Conservation (phyloP, 2,888 invertebrate genomes). For the Anarsia innoxiella region DNA sequence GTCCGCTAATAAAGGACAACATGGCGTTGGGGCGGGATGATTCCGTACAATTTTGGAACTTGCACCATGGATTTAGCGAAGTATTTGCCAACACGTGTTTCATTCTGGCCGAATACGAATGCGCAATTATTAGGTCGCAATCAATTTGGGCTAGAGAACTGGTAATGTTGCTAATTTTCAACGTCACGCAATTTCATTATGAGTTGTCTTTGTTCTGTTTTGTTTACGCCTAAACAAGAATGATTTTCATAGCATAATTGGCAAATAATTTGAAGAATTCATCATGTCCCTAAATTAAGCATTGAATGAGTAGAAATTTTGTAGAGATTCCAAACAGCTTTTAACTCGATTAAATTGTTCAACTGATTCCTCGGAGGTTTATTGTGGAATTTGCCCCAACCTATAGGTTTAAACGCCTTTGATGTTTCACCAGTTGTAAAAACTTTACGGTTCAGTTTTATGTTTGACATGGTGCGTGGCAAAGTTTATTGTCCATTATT, state of each 20-base stretch:
- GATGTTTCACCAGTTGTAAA: constrained; percentile 45
- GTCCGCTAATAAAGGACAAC: constrained; percentile 52
- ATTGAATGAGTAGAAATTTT: constrained; percentile 2
- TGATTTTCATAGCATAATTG: too few species aligned
- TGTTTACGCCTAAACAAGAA: constrained; percentile 2
- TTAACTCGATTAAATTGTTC: constrained; percentile 12
- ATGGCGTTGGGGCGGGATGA: constrained; percentile 26
- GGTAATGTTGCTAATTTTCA: constrained; percentile 43
- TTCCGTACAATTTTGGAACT: constrained; percentile 29
- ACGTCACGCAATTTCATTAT: constrained; percentile 28
- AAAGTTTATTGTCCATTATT: constrained; percentile 35
- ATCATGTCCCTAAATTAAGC: constrained; percentile 3
- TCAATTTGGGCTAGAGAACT: constrained; percentile 36
- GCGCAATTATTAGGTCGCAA: constrained; percentile 32
- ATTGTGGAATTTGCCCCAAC: constrained; percentile 25
- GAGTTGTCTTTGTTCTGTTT: constrained; percentile 8
- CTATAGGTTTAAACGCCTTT: constrained; percentile 37
- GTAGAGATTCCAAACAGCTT: constrained; percentile 6
- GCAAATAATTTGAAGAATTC: too few species aligned
- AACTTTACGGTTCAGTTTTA: constrained; percentile 42
- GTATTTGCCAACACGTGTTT: constrained; percentile 23
- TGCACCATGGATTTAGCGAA: constrained; percentile 24
- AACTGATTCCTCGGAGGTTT: constrained; percentile 1
- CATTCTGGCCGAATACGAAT: constrained; percentile 30
- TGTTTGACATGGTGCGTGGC: constrained; percentile 33